A percentile compares a stretch with the other conserved stretches of the same genome.
Evolutionary conservation across 2,797 vertebrate species (phyloP).

Genomic region (Paramormyrops hopkinsi): DNA sequence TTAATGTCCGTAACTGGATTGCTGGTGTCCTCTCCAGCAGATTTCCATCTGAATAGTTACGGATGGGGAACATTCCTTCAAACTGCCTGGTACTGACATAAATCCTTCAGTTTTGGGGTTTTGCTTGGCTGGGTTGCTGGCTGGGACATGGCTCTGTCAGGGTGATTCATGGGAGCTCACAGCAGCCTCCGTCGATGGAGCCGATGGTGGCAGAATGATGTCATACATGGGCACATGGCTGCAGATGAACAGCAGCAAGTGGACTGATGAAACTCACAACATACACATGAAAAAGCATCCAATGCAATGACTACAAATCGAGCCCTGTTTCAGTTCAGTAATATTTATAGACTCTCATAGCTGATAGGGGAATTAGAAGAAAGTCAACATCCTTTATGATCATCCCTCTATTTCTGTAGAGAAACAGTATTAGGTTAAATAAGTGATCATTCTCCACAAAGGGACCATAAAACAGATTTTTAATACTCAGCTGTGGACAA

Average conservation of each 20-base stretch:
- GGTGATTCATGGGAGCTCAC: slow-evolving; percentile 52
- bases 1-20: slow-evolving; percentile 47
- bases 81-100: slow-evolving; percentile 61
- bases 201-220: slow-evolving; percentile 34
- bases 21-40: slow-evolving; percentile 59
- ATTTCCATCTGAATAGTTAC: slow-evolving; percentile 71
- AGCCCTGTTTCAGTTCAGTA: slow-evolving; percentile 28
- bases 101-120: slow-evolving; percentile 66
- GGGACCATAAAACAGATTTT: slow-evolving; percentile 18
- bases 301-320: slow-evolving; percentile 21
- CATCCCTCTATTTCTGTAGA: slow-evolving; percentile 38
- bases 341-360: slow-evolving; percentile 26
- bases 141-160: slow-evolving; percentile 66
- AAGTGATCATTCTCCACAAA: slow-evolving; percentile 29
- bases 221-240: slow-evolving; percentile 23
- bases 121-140: slow-evolving; percentile 57
- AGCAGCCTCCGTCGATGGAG: slow-evolving; percentile 25
- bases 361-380: neutral
- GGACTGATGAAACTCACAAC: neutral
- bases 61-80: slow-evolving; percentile 67
- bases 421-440: slow-evolving; percentile 30
- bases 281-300: neutral
- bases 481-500: neutral
- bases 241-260: slow-evolving; percentile 31
- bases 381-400: neutral